A percentile compares a stretch with the other conserved stretches of the same genome.
phyloP scores from a whole-genome alignment of 2,888 invertebrate genomes.

The Chloroclysta siterata region DNA sequence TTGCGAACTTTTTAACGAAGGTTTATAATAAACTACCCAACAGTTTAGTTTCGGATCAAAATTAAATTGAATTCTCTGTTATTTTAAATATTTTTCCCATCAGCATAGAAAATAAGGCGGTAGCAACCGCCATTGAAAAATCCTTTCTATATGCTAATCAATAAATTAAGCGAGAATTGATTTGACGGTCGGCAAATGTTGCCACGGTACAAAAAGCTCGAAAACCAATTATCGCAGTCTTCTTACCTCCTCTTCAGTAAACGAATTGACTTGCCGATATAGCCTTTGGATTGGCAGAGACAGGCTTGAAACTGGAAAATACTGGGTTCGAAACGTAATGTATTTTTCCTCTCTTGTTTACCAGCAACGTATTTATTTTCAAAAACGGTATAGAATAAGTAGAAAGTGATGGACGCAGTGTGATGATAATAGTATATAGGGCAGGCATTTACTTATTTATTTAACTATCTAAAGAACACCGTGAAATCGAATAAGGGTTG shows the following conservation, averaged over 20 bases:
- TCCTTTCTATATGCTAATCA: conserved; percentile 77
- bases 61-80: too few species aligned
- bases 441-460: too few species aligned
- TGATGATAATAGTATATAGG: too few species aligned
- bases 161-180: conserved; percentile 69
- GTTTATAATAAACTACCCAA: conserved; percentile 14
- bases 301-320: conserved; percentile 4
- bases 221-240: conserved; percentile 68
- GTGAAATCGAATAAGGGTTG: too few species aligned
- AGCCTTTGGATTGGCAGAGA: conserved; percentile 8
- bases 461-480: too few species aligned
- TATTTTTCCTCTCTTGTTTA: too few species aligned
- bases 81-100: too few species aligned
- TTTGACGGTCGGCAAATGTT: conserved; percentile 65
- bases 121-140: conserved; percentile 43
- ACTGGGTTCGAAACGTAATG: too few species aligned
- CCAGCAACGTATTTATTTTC: too few species aligned
- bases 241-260: conserved; percentile 53
- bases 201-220: conserved; percentile 54
- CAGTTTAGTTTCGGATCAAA: background rate
- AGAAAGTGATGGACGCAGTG: too few species aligned
- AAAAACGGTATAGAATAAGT: too few species aligned
- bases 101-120: background rate
- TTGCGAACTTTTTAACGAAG: conserved; percentile 25
- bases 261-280: conserved; percentile 44